These are phyloP conservation scores for Trachemys scripta DNA, from an alignment of 2,113 vertebrate genomes.

Conservation along the genomic window DNA sequence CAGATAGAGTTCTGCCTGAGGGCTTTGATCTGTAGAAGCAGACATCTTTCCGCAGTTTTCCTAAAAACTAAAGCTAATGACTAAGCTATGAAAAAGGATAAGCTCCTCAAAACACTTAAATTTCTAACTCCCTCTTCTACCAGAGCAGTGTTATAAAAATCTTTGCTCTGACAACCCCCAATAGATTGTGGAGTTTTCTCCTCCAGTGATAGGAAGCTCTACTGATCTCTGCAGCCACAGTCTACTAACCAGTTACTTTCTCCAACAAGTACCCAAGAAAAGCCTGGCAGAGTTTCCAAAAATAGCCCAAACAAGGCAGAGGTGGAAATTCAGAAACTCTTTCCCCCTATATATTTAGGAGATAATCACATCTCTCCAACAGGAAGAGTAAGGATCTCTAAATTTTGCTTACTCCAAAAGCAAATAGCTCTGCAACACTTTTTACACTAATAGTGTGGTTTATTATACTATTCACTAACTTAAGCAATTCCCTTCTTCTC, in stretches of 20 bases:
- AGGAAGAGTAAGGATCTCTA: not conserved
- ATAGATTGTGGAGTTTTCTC: not conserved
- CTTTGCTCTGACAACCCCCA: not conserved
- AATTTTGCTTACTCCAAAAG: not conserved
- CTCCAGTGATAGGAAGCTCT: conserved; percentile 20
- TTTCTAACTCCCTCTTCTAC: not conserved
- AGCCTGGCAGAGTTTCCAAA: not conserved
- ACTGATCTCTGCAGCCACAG: not conserved
- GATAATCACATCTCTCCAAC: no score
- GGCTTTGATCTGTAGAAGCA: not conserved
- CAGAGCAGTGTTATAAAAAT: not conserved
- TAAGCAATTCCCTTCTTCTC: not conserved
- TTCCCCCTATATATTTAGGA: not conserved
- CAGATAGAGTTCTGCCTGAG: not conserved
- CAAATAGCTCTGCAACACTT: not conserved
- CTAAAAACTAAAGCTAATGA: conserved; percentile 19
- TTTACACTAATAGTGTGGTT: rapidly evolving
- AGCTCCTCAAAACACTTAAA: not conserved
- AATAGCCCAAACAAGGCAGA: not conserved
- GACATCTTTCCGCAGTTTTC: not conserved
- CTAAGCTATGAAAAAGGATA: not conserved
- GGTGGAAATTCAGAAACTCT: not conserved
- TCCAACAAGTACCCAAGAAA: conserved; percentile 5
- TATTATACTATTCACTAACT: not conserved
- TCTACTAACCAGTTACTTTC: not conserved